Base-by-base conservation (phyloP, 2,888 invertebrate species). In the Drosophila longiperda region DNA sequence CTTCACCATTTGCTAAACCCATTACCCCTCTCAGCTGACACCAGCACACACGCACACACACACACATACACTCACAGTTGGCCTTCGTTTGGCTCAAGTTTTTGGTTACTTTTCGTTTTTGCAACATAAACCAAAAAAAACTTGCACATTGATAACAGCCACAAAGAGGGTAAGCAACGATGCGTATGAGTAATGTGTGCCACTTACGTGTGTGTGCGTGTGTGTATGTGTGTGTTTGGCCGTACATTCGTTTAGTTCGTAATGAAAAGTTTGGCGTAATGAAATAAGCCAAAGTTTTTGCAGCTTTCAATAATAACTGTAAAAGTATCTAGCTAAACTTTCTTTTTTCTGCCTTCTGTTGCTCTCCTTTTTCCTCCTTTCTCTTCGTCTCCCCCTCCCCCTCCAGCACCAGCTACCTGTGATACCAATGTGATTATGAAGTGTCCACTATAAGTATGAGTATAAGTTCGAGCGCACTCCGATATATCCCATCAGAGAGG, bases 241-340 rank as follows among this genome's bases (percentile, higher is more conserved):
- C 34, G 32, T 49, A 42, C 15, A 45, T 58, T 49, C 32, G 42
- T 66, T 42, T 32, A 40, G 58, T 40, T 59, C 79, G 82, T 85
- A 85, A 85, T 87, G 85, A 87, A 85, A 85, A 85, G 83, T 85
- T 85, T 85, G 87, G 78, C 88, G 82, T 85, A 85, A 85, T 85
- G 85, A 88, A 85, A 85, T 85, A 85, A 85, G 85, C 82, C 85
- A 83, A 85, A 85, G 80, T 83, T 88, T 84, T 83, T 84, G 68
- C 86, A 86, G 86, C 88, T 83, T 86, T 85, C 88, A 85, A 85
- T 85, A 85, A 85, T 85, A 85, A 85, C 85, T 85, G 88, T 80
- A 82, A 86, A 88, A 88, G 85, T 85, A 88, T 82, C 86, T 88
- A 88, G 78, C 78, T 66, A 86, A 85, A 85, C 66, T 85, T 85